A percentile compares a stretch with the other conserved stretches of the same genome.
These are phyloP conservation scores for Hippolais icterina DNA, from an alignment of 2,113 vertebrate genomes.

Conservation along the genomic window DNA sequence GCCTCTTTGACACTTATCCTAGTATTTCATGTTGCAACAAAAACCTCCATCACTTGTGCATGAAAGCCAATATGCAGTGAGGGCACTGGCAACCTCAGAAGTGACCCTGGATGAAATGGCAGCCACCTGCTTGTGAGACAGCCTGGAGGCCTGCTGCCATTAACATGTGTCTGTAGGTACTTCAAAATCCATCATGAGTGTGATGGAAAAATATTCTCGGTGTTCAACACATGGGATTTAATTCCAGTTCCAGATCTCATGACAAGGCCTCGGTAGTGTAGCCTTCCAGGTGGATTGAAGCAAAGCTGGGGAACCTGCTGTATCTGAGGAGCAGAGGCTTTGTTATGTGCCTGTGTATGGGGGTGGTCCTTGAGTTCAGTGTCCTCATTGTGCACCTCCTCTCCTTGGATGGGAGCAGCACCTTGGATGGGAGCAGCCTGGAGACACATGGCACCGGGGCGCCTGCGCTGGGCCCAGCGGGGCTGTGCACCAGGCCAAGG, in stretches of 20 bases:
- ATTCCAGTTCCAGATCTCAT: not conserved
- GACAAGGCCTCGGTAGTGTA: not conserved
- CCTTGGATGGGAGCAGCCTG: not conserved
- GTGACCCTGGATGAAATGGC: not conserved
- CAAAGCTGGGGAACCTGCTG: not conserved
- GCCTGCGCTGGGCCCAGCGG: not conserved
- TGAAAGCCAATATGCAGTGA: not conserved
- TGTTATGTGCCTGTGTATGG: not conserved
- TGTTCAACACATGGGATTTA: not conserved
- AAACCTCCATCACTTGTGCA: not conserved
- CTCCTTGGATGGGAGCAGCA: not conserved
- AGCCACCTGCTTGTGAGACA: not conserved
- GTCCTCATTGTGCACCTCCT: not conserved
- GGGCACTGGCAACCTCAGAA: not conserved
- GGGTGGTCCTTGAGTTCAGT: not conserved
- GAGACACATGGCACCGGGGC: fast-evolving
- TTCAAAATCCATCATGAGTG: not conserved
- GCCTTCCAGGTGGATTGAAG: not conserved
- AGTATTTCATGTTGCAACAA: not conserved
- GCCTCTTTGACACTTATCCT: not conserved
- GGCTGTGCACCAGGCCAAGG: not conserved
- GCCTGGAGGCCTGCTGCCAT: not conserved
- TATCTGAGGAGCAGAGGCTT: not conserved
- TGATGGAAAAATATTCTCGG: not conserved
- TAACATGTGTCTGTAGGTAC: not conserved